A percentile compares a stretch with the other conserved stretches of the same genome.
phyloP scores from a whole-genome alignment of 2,113 vertebrate species.

The Micronycteris hirsuta region DNA sequence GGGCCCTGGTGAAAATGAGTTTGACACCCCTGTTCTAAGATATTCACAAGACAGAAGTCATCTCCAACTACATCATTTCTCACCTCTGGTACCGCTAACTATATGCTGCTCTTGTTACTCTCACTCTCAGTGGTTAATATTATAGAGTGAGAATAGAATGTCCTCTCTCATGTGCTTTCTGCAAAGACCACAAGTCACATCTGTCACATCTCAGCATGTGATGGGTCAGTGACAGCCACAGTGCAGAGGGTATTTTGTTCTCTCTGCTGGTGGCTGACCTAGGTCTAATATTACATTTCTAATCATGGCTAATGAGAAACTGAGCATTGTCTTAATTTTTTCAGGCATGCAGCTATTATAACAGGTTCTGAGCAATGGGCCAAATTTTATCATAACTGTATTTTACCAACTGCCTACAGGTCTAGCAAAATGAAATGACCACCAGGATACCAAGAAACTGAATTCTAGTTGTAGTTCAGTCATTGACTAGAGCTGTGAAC shows the following conservation, averaged over 20 bases:
- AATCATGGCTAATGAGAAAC: not conserved
- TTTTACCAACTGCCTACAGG: not conserved
- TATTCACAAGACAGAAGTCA: not conserved
- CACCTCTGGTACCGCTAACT: not conserved
- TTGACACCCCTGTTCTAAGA: too few relatives aligned
- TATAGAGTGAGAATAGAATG: not conserved
- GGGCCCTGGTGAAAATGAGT: too few relatives aligned
- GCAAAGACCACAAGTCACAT: not conserved
- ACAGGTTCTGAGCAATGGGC: not conserved
- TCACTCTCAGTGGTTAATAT: not conserved
- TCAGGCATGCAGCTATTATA: not conserved
- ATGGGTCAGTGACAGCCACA: not conserved
- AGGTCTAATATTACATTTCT: not conserved
- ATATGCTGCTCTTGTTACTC: not conserved
- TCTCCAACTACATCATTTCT: not conserved
- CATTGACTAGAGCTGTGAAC: not conserved
- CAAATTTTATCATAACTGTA: not conserved
- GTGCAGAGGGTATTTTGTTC: not conserved
- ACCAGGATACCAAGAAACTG: not conserved
- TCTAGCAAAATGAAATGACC: not conserved
- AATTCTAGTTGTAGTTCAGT: not conserved
- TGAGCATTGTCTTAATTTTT: not conserved
- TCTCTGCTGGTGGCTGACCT: not conserved
- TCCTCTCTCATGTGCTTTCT: not conserved
- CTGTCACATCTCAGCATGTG: not conserved